Percentiles rank a stretch among this genome's conserved stretches.
These are phyloP conservation scores for Sarcophaga carnaria DNA, from an alignment of 2,888 invertebrate species.

Conservation along the genomic window DNA sequence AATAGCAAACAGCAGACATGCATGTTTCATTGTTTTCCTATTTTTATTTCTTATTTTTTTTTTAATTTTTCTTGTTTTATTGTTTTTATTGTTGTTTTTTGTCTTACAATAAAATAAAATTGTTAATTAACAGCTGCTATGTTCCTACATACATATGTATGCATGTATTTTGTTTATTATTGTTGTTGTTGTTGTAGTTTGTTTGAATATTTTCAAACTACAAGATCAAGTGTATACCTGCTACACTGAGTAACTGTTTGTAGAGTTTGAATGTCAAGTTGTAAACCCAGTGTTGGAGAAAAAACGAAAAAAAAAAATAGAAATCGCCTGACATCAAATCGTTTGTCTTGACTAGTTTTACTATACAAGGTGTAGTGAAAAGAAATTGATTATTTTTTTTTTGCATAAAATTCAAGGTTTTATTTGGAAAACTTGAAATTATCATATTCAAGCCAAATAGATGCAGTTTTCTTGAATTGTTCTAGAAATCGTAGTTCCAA, in stretches of 20 bases:
- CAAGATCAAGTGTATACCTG: conserved; percentile 44
- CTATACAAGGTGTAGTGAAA: too few species aligned
- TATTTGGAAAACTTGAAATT: too few species aligned
- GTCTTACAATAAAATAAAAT: background rate
- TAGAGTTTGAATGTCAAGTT: conserved; percentile 22
- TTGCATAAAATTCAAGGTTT: too few species aligned
- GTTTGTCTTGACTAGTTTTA: conserved; percentile 25
- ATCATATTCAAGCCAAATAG: too few species aligned
- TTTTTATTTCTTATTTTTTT: background rate
- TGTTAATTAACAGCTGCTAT: conserved; percentile 49
- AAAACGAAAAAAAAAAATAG: background rate
- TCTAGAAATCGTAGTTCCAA: too few species aligned
- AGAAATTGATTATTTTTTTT: too few species aligned
- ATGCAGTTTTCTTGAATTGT: too few species aligned
- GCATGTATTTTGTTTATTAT: background rate
- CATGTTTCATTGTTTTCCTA: conserved; percentile 20
- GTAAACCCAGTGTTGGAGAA: background rate
- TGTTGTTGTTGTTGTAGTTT: background rate
- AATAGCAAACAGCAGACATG: background rate
- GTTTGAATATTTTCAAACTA: conserved; percentile 5
- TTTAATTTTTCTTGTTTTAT: conserved; percentile 18
- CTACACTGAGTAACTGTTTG: background rate
- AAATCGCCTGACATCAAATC: conserved; percentile 50
- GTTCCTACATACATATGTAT: too few species aligned
- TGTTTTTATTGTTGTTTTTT: conserved; percentile 5